phyloP scores from a whole-genome alignment of 2,113 vertebrate species.

The Carollia perspicillata region DNA sequence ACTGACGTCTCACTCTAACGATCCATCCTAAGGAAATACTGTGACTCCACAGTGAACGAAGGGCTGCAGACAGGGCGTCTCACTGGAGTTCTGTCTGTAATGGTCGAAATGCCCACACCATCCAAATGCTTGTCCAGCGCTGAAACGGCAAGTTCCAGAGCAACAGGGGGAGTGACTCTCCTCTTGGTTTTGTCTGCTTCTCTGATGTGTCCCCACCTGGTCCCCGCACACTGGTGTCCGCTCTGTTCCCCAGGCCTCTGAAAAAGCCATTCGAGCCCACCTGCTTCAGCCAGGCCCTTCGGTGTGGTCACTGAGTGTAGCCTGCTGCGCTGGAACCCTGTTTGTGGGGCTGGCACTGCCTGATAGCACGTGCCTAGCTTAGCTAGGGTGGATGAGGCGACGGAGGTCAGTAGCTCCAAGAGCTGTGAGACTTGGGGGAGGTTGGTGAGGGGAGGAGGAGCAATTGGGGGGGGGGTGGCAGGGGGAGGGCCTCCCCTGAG shows the following conservation, averaged over 20 bases:
- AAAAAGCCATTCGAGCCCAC: neutral
- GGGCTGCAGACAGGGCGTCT: neutral
- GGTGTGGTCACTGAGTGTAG: fast-evolving
- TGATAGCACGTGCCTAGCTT: too few species aligned
- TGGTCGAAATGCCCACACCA: neutral
- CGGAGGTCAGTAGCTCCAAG: neutral
- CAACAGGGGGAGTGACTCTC: fast-evolving
- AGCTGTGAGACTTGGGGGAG: neutral
- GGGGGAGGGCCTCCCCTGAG: neutral
- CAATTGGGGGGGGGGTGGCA: fast-evolving
- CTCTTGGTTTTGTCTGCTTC: neutral
- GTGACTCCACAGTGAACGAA: neutral
- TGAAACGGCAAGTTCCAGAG: neutral
- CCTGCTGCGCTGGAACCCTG: neutral
- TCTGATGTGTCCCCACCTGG: fast-evolving
- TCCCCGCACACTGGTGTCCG: neutral
- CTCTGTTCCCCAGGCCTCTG: neutral
- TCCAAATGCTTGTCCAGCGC: fast-evolving
- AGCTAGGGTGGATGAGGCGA: neutral
- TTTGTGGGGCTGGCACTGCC: neutral
- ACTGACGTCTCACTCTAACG: too few species aligned
- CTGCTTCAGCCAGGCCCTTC: neutral
- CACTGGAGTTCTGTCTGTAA: neutral
- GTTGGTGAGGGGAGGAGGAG: neutral
- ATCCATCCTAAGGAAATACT: neutral